Conservation (phyloP, 2,797 vertebrate genomes). For the Lacerta bilineata region DNA sequence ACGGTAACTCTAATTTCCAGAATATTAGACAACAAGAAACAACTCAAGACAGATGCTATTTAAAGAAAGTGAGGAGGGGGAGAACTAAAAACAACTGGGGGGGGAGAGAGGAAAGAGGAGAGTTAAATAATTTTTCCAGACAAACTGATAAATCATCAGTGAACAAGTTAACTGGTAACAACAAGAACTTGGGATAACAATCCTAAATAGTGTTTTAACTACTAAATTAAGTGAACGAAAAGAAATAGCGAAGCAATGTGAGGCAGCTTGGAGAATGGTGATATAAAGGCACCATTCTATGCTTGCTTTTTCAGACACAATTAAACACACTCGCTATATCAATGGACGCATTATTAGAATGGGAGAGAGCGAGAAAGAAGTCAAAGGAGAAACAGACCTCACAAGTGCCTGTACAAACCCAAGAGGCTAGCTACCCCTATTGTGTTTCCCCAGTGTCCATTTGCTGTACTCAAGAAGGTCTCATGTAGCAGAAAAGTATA, state of each 20-base stretch:
- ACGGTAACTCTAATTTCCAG: slow-evolving; percentile 5
- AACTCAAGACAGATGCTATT: not conserved
- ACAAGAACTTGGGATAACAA: slow-evolving; percentile 41
- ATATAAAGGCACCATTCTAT: not conserved
- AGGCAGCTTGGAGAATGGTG: not conserved
- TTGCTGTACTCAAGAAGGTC: slow-evolving; percentile 3
- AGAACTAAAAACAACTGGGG: not conserved
- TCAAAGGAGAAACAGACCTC: slow-evolving; percentile 6
- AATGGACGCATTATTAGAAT: slow-evolving; percentile 26
- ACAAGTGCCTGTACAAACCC: not conserved
- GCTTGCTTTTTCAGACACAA: slow-evolving; percentile 30
- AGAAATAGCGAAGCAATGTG: slow-evolving; percentile 17
- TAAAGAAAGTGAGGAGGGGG: not conserved
- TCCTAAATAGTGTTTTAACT: slow-evolving; percentile 17
- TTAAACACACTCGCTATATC: slow-evolving; percentile 7
- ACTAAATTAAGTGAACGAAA: slow-evolving; percentile 5
- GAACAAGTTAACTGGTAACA: slow-evolving; percentile 29
- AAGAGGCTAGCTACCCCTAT: slow-evolving; percentile 2
- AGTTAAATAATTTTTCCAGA: not conserved
- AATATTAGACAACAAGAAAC: slow-evolving; percentile 12
- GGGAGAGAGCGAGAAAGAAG: not conserved
- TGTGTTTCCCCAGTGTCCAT: not conserved
- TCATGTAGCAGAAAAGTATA: slow-evolving; percentile 2
- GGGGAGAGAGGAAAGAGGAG: not conserved
- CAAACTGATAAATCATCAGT: not conserved